Percentiles rank a stretch among this genome's conserved stretches.
phyloP scores from a whole-genome alignment of 2,888 invertebrate species.

The Monopis laevigella region DNA sequence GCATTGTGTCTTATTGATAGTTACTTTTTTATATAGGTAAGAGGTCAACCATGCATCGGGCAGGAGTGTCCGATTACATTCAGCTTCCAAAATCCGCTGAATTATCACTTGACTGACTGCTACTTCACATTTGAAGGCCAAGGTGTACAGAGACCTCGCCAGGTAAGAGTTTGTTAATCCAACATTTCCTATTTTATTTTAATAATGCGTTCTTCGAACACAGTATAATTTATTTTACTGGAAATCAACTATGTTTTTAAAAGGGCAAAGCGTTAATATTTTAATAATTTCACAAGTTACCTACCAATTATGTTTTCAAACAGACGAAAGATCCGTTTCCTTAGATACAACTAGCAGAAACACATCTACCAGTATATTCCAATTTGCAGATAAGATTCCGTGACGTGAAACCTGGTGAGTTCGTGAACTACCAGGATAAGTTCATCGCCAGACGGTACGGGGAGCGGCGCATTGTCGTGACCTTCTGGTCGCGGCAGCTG shows the following conservation, averaged over 20 bases:
- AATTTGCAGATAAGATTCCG: slow-evolving; percentile 54
- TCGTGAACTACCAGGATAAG: slow-evolving; percentile 68
- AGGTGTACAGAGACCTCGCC: slow-evolving; percentile 70
- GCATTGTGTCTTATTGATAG: no score
- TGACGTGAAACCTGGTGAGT: slow-evolving; percentile 71
- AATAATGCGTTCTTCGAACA: no score
- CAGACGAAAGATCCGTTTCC: no score
- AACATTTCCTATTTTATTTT: no score
- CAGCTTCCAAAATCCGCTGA: slow-evolving; percentile 75
- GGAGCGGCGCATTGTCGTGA: slow-evolving; percentile 70
- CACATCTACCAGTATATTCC: background rate
- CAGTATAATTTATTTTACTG: no score
- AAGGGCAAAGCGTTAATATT: no score
- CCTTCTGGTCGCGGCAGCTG: slow-evolving; percentile 73
- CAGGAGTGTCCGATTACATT: slow-evolving; percentile 64
- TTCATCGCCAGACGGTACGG: slow-evolving; percentile 69
- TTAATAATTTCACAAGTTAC: no score
- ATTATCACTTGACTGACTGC: slow-evolving; percentile 71
- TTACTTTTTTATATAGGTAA: slow-evolving; percentile 39
- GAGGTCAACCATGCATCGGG: slow-evolving; percentile 57
- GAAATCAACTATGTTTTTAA: no score
- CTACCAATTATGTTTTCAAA: no score
- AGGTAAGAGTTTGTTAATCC: slow-evolving; percentile 47
- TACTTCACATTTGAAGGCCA: slow-evolving; percentile 76
- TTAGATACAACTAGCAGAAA: background rate